phyloP scores from a whole-genome alignment of 2,797 vertebrate species.

The Pseudochaenichthys georgianus region DNA sequence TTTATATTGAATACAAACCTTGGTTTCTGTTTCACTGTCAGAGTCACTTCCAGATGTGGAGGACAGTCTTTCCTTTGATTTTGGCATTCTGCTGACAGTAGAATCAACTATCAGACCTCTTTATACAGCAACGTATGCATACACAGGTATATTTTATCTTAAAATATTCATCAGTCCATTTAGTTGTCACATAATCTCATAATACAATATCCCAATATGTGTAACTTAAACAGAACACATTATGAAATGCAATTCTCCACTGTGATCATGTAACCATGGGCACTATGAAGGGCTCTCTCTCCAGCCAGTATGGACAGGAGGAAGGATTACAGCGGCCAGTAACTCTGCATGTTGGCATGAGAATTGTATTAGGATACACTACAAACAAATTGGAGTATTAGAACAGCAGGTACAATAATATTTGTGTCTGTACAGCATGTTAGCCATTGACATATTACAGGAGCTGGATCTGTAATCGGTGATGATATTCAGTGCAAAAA shows the following conservation, averaged over 20 bases:
- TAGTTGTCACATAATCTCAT: no score
- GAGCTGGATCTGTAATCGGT: background rate
- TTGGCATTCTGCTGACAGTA: slow-evolving; percentile 91
- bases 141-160: no score
- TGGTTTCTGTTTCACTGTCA: slow-evolving; percentile 95
- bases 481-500: no score
- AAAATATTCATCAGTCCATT: background rate
- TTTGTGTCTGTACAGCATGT: background rate
- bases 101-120: slow-evolving; percentile 7
- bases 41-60: slow-evolving; percentile 96
- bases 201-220: no score
- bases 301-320: background rate
- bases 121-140: background rate
- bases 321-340: background rate
- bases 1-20: slow-evolving; percentile 81
- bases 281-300: background rate
- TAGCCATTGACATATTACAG: background rate
- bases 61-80: slow-evolving; percentile 97
- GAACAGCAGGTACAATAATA: background rate
- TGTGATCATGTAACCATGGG: background rate
- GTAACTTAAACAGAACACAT: no score
- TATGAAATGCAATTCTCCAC: background rate
- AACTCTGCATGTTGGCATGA: background rate
- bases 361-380: background rate
- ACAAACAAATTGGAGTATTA: background rate